Evolutionary conservation across 2,113 vertebrate species (phyloP), one percentile per base, ranked within the genome.

Genomic region (Cairina moschata): DNA sequence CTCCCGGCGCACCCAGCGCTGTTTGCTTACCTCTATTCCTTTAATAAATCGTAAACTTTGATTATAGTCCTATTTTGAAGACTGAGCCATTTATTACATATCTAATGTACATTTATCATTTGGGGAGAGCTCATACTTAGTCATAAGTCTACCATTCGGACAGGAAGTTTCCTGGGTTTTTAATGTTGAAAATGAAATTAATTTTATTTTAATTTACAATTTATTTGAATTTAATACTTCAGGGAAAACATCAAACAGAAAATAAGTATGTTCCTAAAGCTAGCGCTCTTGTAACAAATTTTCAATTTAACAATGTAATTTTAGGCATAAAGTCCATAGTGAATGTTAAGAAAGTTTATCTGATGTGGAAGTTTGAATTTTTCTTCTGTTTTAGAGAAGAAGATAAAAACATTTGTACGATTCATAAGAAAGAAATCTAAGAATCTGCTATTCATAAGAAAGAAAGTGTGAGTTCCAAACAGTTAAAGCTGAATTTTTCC

Each of bases 341-440:
- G 8, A 76, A 55, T 50, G 4, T 56, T 81, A 69, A 81, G 25
- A 73, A 91, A 67, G 9, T 10, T 55, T 2, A n/a, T 42, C 1
- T 58, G 5, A 72, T 78, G 40, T 44, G 26, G 14, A 69, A 42
- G 17, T 29, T 8, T 23, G n/a, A 58, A 6, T 40, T 42, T 44
- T 75, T 91, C 6, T 88, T 59, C 42, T 44, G 14, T 32, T 78
- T 68, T 62, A 63, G 10, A 75, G 23, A 82, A 75, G 23, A 84
- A 65, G 54, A 42, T 1, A 68, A 87, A 68, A 8, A 0, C 0
- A n/a, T 2, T n/a, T 55, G 50, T 88, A 5, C 2, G 67, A 13
- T 63, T 88, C 50, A 18, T 52, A 66, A 52, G 22, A 80, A 82
- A 82, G 3, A 66, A 76, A 48, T 25, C 38, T 32, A 14, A 71